phyloP scores from a whole-genome alignment of 2,797 vertebrate species.

The Typhlichthys eigenmanni region DNA sequence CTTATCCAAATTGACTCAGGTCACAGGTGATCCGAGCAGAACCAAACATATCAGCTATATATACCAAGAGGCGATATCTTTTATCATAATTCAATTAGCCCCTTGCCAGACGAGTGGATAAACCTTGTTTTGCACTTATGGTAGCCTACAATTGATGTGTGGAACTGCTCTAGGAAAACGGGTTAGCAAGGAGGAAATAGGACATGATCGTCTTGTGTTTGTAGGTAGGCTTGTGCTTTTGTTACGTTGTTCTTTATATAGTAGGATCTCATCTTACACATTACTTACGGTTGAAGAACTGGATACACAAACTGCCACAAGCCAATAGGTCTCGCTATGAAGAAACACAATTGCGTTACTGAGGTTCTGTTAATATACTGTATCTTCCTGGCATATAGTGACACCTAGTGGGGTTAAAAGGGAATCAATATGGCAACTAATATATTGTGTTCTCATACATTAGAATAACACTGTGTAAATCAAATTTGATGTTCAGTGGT shows the following conservation, averaged over 20 bases:
- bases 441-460: not conserved
- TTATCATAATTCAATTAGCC: not conserved
- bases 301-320: not conserved
- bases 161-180: constrained; percentile 1
- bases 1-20: too few relatives aligned
- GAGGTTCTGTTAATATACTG: not conserved
- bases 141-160: too few relatives aligned
- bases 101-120: constrained; percentile 1
- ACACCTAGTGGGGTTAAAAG: constrained; percentile 57
- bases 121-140: constrained; percentile 11
- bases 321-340: not conserved
- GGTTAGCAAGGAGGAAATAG: not conserved
- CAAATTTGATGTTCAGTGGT: not conserved
- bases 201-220: too few relatives aligned
- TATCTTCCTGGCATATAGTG: constrained; percentile 22
- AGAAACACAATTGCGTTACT: too few relatives aligned
- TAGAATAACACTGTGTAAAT: too few relatives aligned
- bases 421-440: not conserved
- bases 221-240: too few relatives aligned
- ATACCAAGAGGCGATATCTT: not conserved
- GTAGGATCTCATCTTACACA: too few relatives aligned
- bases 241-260: too few relatives aligned
- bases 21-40: too few relatives aligned
- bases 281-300: too few relatives aligned
- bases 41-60: too few relatives aligned